Base-by-base conservation (phyloP, 1,140 invertebrate genomes). In the Megalonaias nervosa region DNA sequence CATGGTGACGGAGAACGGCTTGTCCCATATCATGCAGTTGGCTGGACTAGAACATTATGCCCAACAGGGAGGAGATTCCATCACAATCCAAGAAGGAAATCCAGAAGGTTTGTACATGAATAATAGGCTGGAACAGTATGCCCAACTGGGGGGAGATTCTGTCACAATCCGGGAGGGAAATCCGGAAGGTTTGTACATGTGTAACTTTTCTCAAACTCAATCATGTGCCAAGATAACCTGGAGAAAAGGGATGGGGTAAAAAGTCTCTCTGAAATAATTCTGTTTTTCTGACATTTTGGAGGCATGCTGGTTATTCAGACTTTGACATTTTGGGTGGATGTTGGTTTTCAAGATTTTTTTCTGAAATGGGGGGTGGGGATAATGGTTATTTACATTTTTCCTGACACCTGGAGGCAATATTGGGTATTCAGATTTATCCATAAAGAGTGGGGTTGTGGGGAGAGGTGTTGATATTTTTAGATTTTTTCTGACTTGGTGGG, bases 41-140 rank as follows among this genome's bases (percentile, higher is more conserved):
- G 85, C 90, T 13, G 87, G 89, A 64, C 80, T 90, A 13, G 79
- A 87, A 65, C 79, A 87, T 69, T 88, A 87, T 65, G 80, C 88
- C 12, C 68, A 78, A 16, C 84, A 88, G 68, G 77, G 86, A 59
- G 82, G 81, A 6, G 84, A 89, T 38, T 74, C 71, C 58, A 75
- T 86, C 23, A 86, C 82, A 2, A 87, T 87, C 21, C 83, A 86
- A 66, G 77, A 84, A 62, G 82, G 82, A 66, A 81, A 88, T 68
- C 81, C 84, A 62, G 79, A 84, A 69, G 87, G 87, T 88, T 75
- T 67, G 76, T 72, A 57, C 14, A 14, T 2, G 19, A 3, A 31
- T 31, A 79, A 55, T 83, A 87, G 67, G 65, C 80, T 89, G 14
- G 77, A 87, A 65, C 79, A 87, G 67, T 88, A 87, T 65, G 80